A percentile compares a stretch with the other conserved stretches of the same genome.
phyloP scores from a whole-genome alignment of 2,888 invertebrate genomes.

The Argyra leucocephala region DNA sequence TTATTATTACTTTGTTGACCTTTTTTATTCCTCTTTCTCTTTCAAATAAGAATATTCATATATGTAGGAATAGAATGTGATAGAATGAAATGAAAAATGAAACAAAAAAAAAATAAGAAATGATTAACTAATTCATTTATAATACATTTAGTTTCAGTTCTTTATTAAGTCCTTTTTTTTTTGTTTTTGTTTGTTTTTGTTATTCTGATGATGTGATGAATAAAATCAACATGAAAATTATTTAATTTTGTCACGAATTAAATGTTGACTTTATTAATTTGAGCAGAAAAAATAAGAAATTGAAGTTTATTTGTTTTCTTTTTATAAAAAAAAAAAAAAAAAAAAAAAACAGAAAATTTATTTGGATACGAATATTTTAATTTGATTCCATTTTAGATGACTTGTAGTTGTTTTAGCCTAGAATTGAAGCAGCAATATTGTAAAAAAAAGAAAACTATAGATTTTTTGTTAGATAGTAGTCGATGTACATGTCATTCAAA shows the following conservation, averaged over 20 bases:
- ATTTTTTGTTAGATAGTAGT: no score
- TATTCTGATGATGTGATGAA: neutral
- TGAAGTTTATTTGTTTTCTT: no score
- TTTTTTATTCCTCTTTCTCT: neutral
- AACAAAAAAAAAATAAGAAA: neutral
- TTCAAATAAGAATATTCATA: neutral
- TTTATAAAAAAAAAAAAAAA: no score
- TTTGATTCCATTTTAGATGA: no score
- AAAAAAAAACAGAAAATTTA: no score
- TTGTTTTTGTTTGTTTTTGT: no score
- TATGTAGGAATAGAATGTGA: neutral
- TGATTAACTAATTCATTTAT: neutral
- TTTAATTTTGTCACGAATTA: slow-evolving; percentile 4
- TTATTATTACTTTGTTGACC: neutral
- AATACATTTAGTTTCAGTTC: neutral
- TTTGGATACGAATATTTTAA: no score
- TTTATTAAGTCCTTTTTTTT: neutral
- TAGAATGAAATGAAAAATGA: neutral
- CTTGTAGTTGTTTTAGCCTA: no score
- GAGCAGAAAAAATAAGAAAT: no score
- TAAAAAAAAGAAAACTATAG: no score
- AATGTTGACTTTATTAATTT: neutral
- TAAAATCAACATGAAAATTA: neutral
- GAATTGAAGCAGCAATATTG: no score
- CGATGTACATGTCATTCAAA: no score